Conservation (phyloP, 2,113 vertebrate genomes). For the Corythoichthys intestinalis region DNA sequence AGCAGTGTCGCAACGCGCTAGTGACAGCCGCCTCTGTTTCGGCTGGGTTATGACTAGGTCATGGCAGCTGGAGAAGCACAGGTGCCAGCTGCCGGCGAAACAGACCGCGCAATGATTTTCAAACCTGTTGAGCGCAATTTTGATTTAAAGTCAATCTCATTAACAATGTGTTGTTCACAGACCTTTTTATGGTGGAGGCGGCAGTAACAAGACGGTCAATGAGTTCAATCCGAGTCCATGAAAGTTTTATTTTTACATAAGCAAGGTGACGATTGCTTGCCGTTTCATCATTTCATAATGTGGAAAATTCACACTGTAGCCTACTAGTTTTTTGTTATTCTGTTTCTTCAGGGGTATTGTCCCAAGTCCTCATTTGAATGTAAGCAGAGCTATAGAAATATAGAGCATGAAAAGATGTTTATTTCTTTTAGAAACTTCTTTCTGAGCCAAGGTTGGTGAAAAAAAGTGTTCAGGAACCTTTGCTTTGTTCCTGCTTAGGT, state of each 20-base stretch:
- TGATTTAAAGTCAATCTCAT: slow-evolving; percentile 5
- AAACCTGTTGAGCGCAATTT: slow-evolving; percentile 26
- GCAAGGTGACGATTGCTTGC: slow-evolving; percentile 23
- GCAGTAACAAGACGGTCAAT: background rate
- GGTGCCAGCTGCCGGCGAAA: slow-evolving; percentile 50
- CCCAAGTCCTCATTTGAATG: slow-evolving; percentile 24
- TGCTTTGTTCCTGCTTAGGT: slow-evolving; percentile 58
- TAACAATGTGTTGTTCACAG: background rate
- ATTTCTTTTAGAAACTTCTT: background rate
- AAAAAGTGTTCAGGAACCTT: slow-evolving; percentile 29
- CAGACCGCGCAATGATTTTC: slow-evolving; percentile 13
- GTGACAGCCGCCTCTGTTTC: slow-evolving; percentile 52
- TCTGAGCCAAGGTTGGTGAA: slow-evolving; percentile 4
- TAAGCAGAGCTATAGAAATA: slow-evolving; percentile 15
- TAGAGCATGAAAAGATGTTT: background rate
- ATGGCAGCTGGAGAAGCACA: slow-evolving; percentile 40
- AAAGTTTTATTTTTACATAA: slow-evolving; percentile 14
- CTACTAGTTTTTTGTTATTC: slow-evolving; percentile 11
- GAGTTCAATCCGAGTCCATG: slow-evolving; percentile 8
- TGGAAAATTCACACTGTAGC: slow-evolving; percentile 18
- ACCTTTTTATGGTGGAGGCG: background rate
- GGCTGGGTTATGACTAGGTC: slow-evolving; percentile 51
- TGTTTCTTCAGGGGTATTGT: slow-evolving; percentile 7
- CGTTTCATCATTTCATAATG: slow-evolving; percentile 45
- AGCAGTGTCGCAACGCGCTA: slow-evolving; percentile 24